Evolutionary conservation across 2,797 vertebrate species (phyloP).

Genomic region (Poecilia picta): DNA sequence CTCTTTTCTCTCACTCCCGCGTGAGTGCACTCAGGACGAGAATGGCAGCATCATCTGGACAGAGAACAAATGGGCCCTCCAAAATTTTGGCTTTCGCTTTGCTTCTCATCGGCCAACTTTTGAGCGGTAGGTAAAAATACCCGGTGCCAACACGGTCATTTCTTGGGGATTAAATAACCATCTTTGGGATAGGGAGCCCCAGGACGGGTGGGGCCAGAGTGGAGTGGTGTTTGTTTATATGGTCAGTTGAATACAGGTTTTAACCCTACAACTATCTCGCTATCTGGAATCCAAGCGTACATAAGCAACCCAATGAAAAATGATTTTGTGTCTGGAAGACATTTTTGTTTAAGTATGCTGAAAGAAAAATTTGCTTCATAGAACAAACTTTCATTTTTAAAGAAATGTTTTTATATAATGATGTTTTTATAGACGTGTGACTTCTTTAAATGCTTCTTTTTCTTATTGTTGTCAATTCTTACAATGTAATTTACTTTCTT

Average conservation of each 20-base stretch:
- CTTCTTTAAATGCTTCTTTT: no score
- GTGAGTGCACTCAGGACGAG: conserved; percentile 53
- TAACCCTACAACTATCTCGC: conserved; percentile 68
- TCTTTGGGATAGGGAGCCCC: conserved; percentile 7
- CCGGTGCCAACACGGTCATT: conserved; percentile 17
- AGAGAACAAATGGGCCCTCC: conserved; percentile 22
- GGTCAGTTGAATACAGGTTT: conserved; percentile 60
- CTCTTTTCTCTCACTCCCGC: conserved; percentile 43
- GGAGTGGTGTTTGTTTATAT: conserved; percentile 64
- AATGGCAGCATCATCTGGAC: conserved; percentile 69
- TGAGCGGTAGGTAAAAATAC: conserved; percentile 58
- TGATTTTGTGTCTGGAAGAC: background rate
- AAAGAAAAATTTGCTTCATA: conserved; percentile 26
- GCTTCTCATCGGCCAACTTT: conserved; percentile 48
- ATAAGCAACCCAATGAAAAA: conserved; percentile 4
- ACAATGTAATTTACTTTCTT: background rate
- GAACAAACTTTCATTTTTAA: conserved; percentile 49
- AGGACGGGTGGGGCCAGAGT: conserved; percentile 40
- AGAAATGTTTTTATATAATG: conserved; percentile 37
- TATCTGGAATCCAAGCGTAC: conserved; percentile 38
- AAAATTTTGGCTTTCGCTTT: conserved; percentile 43
- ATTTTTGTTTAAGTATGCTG: background rate
- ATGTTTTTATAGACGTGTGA: background rate
- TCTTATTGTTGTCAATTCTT: background rate
- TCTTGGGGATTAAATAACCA: conserved; percentile 24